Percentiles rank a stretch among this genome's conserved stretches.
phyloP scores from a whole-genome alignment of 1,140 invertebrate genomes.

The Tetramorium parvispinum region DNA sequence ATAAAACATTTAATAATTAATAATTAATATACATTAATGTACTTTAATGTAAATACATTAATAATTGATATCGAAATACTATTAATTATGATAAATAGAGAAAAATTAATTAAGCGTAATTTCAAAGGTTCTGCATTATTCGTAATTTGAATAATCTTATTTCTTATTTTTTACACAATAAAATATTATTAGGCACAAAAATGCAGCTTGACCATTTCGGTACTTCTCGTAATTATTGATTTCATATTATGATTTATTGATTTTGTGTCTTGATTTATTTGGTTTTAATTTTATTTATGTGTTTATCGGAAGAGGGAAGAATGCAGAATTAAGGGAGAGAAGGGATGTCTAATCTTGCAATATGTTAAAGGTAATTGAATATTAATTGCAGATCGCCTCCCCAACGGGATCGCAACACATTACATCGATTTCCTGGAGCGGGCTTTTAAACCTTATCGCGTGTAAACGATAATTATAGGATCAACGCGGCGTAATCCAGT shows the following conservation, averaged over 20 bases:
- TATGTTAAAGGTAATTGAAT: conserved; percentile 55
- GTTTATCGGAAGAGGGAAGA: not conserved
- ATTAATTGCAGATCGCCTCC: conserved; percentile 45
- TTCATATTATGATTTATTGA: too few relatives aligned
- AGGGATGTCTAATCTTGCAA: conserved; percentile 37
- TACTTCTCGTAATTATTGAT: too few relatives aligned
- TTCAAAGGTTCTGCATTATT: not conserved
- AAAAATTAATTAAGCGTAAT: not conserved
- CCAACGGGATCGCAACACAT: conserved; percentile 38
- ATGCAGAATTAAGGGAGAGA: not conserved
- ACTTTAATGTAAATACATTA: not conserved
- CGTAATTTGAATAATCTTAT: not conserved
- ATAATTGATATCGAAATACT: not conserved
- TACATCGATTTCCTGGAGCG: conserved; percentile 56
- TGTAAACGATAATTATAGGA: conserved; percentile 60
- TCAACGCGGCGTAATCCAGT: conserved; percentile 52
- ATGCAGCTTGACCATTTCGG: too few relatives aligned
- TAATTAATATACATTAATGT: not conserved
- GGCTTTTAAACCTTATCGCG: conserved; percentile 61
- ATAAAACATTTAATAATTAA: not conserved
- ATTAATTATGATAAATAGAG: not conserved
- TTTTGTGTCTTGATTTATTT: too few relatives aligned
- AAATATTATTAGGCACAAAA: too few relatives aligned
- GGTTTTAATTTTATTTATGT: not conserved
- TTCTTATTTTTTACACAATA: too few relatives aligned